phyloP scores from a whole-genome alignment of 2,113 vertebrate genomes.

The Caloenas nicobarica region DNA sequence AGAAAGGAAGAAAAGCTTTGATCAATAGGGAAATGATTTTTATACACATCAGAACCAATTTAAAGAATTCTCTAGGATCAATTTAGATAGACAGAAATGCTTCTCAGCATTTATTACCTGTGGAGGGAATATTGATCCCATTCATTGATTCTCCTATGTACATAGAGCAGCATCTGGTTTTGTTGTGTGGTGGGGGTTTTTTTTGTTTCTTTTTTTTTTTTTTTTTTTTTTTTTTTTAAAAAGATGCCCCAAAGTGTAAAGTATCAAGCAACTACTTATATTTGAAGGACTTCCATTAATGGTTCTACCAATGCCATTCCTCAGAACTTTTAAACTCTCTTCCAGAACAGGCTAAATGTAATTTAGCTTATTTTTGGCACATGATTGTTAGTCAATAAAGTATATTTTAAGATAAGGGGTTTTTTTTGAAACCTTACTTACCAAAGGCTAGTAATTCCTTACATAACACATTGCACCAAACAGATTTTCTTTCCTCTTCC shows the following conservation, averaged over 20 bases:
- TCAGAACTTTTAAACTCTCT: slow-evolving; percentile 53
- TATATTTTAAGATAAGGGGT: background rate
- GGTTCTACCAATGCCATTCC: slow-evolving; percentile 48
- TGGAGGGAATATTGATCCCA: slow-evolving; percentile 78
- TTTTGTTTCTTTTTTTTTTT: background rate
- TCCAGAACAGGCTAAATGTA: slow-evolving; percentile 44
- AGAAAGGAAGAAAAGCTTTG: slow-evolving; percentile 53
- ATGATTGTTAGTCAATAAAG: background rate
- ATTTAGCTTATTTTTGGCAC: slow-evolving; percentile 50
- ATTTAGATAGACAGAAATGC: slow-evolving; percentile 83
- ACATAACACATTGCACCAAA: background rate
- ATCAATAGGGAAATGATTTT: slow-evolving; percentile 83
- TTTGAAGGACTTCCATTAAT: slow-evolving; percentile 67
- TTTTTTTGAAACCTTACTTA: slow-evolving; percentile 25
- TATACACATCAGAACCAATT: slow-evolving; percentile 83
- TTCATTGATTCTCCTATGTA: slow-evolving; percentile 74
- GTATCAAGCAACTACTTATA: slow-evolving; percentile 67
- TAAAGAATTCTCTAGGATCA: slow-evolving; percentile 79
- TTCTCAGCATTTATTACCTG: slow-evolving; percentile 84
- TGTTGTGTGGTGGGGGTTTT: background rate
- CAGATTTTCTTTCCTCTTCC: background rate
- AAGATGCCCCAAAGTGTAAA: slow-evolving; percentile 70
- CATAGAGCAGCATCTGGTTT: slow-evolving; percentile 63
- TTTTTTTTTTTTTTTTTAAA: background rate
- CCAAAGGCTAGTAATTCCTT: background rate